phyloP scores from a whole-genome alignment of 2,888 invertebrate genomes.

The Philaethria dido region DNA sequence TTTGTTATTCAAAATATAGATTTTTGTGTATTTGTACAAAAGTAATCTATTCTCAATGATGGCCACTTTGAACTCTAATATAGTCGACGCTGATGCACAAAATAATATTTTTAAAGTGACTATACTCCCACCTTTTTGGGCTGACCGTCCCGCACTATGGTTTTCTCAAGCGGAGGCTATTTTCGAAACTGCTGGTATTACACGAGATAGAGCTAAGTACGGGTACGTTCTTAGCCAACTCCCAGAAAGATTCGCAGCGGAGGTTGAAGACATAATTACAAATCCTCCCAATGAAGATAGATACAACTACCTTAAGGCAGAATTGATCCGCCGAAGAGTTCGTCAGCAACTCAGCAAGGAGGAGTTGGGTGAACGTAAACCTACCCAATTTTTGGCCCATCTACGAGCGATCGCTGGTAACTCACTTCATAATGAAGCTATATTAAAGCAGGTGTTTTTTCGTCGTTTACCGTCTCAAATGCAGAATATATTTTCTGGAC shows the following conservation, averaged over 20 bases:
- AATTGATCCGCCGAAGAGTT: conserved; percentile 12
- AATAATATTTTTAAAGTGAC: conserved; percentile 23
- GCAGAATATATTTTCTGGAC: conserved; percentile 13
- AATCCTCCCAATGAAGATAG: conserved; percentile 22
- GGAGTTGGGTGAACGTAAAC: conserved; percentile 16
- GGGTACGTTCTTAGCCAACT: conserved; percentile 12
- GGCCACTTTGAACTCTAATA: conserved; percentile 8
- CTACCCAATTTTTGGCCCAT: conserved; percentile 14
- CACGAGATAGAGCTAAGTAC: conserved; percentile 5
- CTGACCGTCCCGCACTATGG: conserved; percentile 9
- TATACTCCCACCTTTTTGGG: conserved; percentile 14
- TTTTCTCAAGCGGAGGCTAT: conserved; percentile 18
- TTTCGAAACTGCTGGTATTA: conserved; percentile 21
- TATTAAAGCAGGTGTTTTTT: not conserved
- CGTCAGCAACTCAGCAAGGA: conserved; percentile 5
- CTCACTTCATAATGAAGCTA: conserved; percentile 2
- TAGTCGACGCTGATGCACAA: not conserved
- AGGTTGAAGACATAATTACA: conserved; percentile 19
- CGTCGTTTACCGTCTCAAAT: conserved; percentile 11
- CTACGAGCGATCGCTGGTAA: conserved; percentile 3
- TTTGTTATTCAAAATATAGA: too few species aligned
- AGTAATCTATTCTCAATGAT: not conserved
- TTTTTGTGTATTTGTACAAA: not conserved
- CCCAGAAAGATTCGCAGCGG: not conserved
- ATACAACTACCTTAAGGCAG: conserved; percentile 10